Evolutionary conservation across 2,113 vertebrate genomes (phyloP).

Genomic region (Fregetta grallaria): DNA sequence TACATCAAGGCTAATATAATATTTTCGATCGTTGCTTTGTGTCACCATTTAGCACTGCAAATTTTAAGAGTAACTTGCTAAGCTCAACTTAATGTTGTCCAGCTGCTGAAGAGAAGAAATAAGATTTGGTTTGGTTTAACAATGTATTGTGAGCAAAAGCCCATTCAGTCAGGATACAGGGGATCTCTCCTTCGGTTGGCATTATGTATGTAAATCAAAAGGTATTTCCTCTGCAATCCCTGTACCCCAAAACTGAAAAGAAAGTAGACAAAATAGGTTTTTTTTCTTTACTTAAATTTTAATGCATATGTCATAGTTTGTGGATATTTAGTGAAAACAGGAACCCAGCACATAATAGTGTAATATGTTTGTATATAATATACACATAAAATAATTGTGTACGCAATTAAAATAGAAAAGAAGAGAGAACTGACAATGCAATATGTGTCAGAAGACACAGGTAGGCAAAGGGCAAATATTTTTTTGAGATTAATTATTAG

Average conservation of each 20-base stretch:
- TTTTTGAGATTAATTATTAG: not conserved
- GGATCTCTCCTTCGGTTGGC: not conserved
- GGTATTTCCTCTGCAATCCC: not conserved
- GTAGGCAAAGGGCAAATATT: not conserved
- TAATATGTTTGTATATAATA: not conserved
- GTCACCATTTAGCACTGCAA: not conserved
- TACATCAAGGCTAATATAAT: not conserved
- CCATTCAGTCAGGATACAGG: not conserved
- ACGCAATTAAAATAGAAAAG: not conserved
- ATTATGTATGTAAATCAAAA: not conserved
- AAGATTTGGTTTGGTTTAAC: not conserved
- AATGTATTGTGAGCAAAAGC: not conserved
- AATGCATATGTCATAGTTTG: not conserved
- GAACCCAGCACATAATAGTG: not conserved
- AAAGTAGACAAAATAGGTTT: not conserved
- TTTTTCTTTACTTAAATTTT: not conserved
- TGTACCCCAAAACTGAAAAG: not conserved
- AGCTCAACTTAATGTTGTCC: not conserved
- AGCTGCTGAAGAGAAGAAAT: not conserved
- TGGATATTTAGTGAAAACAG: not conserved
- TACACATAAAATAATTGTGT: not conserved
- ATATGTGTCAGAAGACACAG: not conserved
- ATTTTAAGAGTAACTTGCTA: not conserved
- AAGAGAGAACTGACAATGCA: not conserved
- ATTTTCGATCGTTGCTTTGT: not conserved